Percentiles rank a stretch among this genome's conserved stretches.
Evolutionary conservation across 2,888 invertebrate species (phyloP).

Genomic region (Watsonalla binaria): DNA sequence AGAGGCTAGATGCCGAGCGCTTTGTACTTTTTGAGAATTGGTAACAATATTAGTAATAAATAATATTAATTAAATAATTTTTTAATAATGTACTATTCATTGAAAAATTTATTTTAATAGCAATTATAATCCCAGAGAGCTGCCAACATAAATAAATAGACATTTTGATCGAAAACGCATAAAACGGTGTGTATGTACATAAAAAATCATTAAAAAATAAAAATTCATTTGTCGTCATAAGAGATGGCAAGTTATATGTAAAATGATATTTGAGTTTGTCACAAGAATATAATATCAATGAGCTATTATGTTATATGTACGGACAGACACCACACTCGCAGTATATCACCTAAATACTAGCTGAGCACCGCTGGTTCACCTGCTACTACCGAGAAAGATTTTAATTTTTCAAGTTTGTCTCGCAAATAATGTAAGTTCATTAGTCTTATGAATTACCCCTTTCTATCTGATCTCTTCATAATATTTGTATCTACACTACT

Average conservation of each 20-base stretch:
- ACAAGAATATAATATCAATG: too few relatives aligned
- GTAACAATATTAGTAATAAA: background rate
- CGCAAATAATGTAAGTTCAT: too few relatives aligned
- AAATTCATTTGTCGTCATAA: too few relatives aligned
- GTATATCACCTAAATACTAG: too few relatives aligned
- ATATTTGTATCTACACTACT: too few relatives aligned
- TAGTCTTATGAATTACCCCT: too few relatives aligned
- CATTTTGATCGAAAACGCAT: background rate
- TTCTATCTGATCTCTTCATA: too few relatives aligned
- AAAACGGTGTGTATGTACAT: background rate
- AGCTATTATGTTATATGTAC: too few relatives aligned
- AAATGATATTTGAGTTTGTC: background rate
- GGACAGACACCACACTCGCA: too few relatives aligned
- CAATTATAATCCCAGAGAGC: background rate
- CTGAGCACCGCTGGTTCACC: too few relatives aligned
- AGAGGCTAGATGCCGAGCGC: background rate
- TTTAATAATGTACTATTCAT: background rate
- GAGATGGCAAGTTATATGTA: background rate
- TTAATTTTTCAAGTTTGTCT: too few relatives aligned
- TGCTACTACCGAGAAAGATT: too few relatives aligned
- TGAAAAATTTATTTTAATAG: background rate
- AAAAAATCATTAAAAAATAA: background rate
- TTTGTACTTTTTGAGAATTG: conserved; percentile 15
- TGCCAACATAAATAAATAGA: background rate
- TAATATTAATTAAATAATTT: background rate